Evolutionary conservation across 2,888 invertebrate species (phyloP).

Genomic region (Synanthedon vespiformis): DNA sequence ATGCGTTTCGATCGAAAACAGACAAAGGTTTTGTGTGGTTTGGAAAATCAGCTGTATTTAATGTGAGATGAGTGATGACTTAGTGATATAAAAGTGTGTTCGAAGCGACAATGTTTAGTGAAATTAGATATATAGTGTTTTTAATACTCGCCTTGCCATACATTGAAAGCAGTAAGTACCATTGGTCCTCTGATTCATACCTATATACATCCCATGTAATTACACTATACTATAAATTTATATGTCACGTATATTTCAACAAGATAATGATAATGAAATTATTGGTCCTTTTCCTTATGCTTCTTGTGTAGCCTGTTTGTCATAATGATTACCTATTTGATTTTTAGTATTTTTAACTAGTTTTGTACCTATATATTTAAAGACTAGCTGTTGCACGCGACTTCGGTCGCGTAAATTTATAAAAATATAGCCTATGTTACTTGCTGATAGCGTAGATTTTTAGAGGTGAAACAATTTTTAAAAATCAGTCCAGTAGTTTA

Average conservation of each 20-base stretch:
- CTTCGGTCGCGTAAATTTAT: too few relatives aligned
- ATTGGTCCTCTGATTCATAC: background rate
- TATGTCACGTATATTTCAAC: background rate
- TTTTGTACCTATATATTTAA: too few relatives aligned
- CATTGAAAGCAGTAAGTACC: slow-evolving; percentile 77
- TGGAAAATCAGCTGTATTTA: slow-evolving; percentile 69
- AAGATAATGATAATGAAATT: too few relatives aligned
- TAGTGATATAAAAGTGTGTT: slow-evolving; percentile 59
- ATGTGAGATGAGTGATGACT: slow-evolving; percentile 71
- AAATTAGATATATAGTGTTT: slow-evolving; percentile 76
- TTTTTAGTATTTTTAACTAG: too few relatives aligned
- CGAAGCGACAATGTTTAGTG: slow-evolving; percentile 72
- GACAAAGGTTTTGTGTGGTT: slow-evolving; percentile 74
- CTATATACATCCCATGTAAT: background rate
- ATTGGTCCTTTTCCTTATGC: too few relatives aligned
- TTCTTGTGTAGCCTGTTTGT: too few relatives aligned
- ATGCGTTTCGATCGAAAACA: slow-evolving; percentile 69
- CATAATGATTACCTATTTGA: too few relatives aligned
- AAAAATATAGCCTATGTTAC: too few relatives aligned
- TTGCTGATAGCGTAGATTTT: too few relatives aligned
- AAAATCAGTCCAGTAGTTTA: too few relatives aligned
- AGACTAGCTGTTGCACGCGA: too few relatives aligned
- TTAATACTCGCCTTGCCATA: slow-evolving; percentile 76
- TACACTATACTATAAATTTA: background rate
- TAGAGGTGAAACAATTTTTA: too few relatives aligned